phyloP scores from a whole-genome alignment of 2,113 vertebrate species.

The Gasterosteus nipponicus region DNA sequence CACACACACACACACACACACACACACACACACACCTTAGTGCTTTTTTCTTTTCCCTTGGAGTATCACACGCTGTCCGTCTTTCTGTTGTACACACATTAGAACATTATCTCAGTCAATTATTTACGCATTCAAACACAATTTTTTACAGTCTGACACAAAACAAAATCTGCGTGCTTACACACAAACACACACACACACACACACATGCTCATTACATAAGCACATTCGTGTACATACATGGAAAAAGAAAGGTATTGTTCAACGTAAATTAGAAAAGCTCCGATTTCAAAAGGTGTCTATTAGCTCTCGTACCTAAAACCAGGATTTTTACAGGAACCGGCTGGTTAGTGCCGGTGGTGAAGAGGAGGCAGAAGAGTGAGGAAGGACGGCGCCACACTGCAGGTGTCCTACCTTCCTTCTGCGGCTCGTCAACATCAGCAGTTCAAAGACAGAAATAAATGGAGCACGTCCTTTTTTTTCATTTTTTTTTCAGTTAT shows the following conservation, averaged over 20 bases:
- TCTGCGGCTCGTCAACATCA: constrained; percentile 82
- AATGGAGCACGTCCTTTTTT: constrained; percentile 68
- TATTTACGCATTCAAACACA: constrained; percentile 44
- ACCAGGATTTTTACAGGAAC: constrained; percentile 33
- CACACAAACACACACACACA: not conserved
- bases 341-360: constrained; percentile 78
- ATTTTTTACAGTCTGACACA: not conserved
- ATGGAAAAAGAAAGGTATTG: constrained; percentile 67
- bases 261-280: constrained; percentile 76
- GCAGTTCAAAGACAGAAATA: constrained; percentile 87
- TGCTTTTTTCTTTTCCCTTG: constrained; percentile 58
- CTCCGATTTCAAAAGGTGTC: constrained; percentile 68
- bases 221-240: constrained; percentile 55
- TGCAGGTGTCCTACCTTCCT: constrained; percentile 55
- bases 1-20: constrained; percentile 53
- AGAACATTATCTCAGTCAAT: constrained; percentile 39
- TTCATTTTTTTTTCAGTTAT: not conserved
- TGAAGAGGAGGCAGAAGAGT: constrained; percentile 62
- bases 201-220: constrained; percentile 51
- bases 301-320: constrained; percentile 83
- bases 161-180: constrained; percentile 12
- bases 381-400: constrained; percentile 69
- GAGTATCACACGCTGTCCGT: constrained; percentile 4
- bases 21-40: constrained; percentile 44
- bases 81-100: constrained; percentile 32